Base-by-base conservation (phyloP, 2,797 vertebrate genomes). In the Sus cebifrons region DNA sequence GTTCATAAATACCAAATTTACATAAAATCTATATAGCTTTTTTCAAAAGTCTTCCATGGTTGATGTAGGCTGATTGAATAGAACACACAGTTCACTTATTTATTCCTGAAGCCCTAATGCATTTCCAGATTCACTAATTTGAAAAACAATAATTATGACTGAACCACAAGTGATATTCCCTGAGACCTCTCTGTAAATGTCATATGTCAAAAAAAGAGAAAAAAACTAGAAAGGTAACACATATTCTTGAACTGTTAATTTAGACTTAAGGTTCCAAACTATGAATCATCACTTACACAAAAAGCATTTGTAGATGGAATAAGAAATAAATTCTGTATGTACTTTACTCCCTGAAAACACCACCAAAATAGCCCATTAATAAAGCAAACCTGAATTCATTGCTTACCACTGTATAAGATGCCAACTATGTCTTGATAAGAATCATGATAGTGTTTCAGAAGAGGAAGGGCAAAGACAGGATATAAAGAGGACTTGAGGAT, bases 1-100 rank as follows among this genome's bases (percentile, higher is more conserved):
- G 90, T 97, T 97, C 96, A 95, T 95, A 98, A 98, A 98, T 98
- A 98, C 86, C 98, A 98, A 97, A 98, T 98, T 98, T 98, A 98
- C 98, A 98, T 98, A 98, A 98, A 98, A 98, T 97, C 97, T 89
- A 98, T 97, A 95, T 75, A 97, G 94, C 74, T 96, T 96, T 96
- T 97, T 87, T 87, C 86, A 84, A 71, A 97, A 95, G 71, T 86
- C 95, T 94, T 97, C 96, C 95, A 94, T 95, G 62, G 95, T 98
- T 95, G 95, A 91, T 73, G 82, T 96, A 91, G 82, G 88, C 86
- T 97, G 92, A 96, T 86, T 95, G 94, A 94, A 89, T 95, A 29
- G 67, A 86, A 95, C 36, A 82, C 71, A 79, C 49, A 90, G 52
- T 89, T 95, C 58, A 64, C 68, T 97, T 87, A 67, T 64, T 91